Evolutionary conservation across 2,888 invertebrate genomes (phyloP).

Genomic region (Netelia inedita): DNA sequence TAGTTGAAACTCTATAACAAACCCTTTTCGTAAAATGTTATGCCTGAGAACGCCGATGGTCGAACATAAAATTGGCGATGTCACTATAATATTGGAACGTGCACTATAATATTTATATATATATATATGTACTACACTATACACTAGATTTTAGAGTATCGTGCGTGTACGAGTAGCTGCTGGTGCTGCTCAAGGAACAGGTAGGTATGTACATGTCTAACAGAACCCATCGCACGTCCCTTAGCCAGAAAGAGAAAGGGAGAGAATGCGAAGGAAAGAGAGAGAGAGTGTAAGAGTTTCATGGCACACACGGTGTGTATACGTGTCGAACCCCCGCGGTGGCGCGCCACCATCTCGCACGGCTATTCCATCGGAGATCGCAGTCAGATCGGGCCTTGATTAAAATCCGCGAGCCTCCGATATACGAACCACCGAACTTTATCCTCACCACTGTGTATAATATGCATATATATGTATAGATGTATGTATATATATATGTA

Average conservation of each 20-base stretch:
- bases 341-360: conserved; percentile 83
- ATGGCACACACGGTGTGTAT: conserved; percentile 79
- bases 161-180: conserved; percentile 25
- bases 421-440: conserved; percentile 83
- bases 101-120: conserved; percentile 15
- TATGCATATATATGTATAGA: conserved; percentile 6
- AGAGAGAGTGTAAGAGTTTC: conserved; percentile 61
- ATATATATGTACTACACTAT: conserved; percentile 37
- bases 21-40: conserved; percentile 83
- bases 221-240: conserved; percentile 64
- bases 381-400: conserved; percentile 83
- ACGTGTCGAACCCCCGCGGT: conserved; percentile 84
- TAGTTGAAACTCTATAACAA: conserved; percentile 82
- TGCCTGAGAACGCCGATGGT: conserved; percentile 84
- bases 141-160: conserved; percentile 17
- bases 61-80: conserved; percentile 84
- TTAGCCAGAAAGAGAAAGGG: conserved; percentile 54
- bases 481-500: neutral
- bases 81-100: conserved; percentile 70
- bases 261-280: conserved; percentile 52
- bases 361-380: conserved; percentile 81
- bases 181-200: conserved; percentile 58
- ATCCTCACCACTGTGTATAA: conserved; percentile 69
- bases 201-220: conserved; percentile 69
- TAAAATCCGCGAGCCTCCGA: conserved; percentile 84